Evolutionary conservation across 2,888 invertebrate species (phyloP), one percentile per base, ranked within the genome.

Genomic region (Ernsta delagoae): DNA sequence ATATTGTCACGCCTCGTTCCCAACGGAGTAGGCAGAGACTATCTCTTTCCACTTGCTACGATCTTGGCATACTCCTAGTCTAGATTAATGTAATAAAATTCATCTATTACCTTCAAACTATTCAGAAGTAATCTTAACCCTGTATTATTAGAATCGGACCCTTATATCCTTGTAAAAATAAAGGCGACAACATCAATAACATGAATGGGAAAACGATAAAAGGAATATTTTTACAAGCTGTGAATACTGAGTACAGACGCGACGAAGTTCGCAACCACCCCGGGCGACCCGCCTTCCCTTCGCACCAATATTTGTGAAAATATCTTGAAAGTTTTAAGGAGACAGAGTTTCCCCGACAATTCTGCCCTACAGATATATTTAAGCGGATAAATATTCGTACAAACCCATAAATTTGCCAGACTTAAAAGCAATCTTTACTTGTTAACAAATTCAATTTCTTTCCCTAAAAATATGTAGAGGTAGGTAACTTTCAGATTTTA

Each of bases 201-300:
- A 73, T 74, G 77, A 76, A 73, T 73, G 78, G 79, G 77, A 83
- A 81, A 84, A 82, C 81, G 81, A 81, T 79, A 81, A 84, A 85
- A 85, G 82, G 81, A 86, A 87, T 86, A 87, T 88, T 86, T 89
- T 87, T 87, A 87, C 84, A 85, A 84, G 82, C 81, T 79, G 82
- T 79, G 77, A 83, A 84, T 83, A 83, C 78, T 77, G 77, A 83
- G 84, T 83, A 83, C 78, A 77, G 79, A 77, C 77, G 81, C 84
- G 84, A 83, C 82, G 76, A 78, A 79, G 78, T 79, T 80, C 72
- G 60, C 72, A 73, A 75, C 75, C 79, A 81, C 83, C 83, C 83
- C 75, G 78, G 78, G 79, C 78, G 75, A 71, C 60, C 73, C 78
- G 75, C 79, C 80, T 76, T 77, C 81, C 78, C 82, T 83, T 83